phyloP scores from a whole-genome alignment of 2,797 vertebrate species.

The Lacerta viridis region DNA sequence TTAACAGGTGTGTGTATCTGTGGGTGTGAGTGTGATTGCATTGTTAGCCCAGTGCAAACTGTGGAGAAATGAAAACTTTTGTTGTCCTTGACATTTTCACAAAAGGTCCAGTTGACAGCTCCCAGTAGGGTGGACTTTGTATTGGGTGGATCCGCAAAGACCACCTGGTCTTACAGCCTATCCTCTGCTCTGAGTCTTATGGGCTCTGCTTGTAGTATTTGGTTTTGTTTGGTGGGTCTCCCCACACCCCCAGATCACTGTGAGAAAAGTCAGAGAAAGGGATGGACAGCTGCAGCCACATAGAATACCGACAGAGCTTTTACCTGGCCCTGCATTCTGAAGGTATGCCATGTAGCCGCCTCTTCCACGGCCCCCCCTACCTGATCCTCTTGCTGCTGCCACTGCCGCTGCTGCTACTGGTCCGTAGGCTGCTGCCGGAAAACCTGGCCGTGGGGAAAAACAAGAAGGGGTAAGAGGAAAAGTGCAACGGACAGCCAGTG shows the following conservation, averaged over 20 bases:
- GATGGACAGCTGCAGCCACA: conserved; percentile 92
- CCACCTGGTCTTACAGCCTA: background rate
- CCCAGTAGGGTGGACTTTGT: conserved; percentile 25
- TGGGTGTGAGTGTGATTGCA: background rate
- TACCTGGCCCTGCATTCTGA: conserved; percentile 95
- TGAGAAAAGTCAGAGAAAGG: conserved; percentile 75
- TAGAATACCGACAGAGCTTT: conserved; percentile 93
- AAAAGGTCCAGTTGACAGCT: conserved; percentile 58
- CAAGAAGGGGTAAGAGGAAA: conserved; percentile 68
- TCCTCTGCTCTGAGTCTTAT: conserved; percentile 40
- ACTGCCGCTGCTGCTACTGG: conserved; percentile 95
- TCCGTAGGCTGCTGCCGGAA: conserved; percentile 96
- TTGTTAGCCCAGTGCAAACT: conserved; percentile 23
- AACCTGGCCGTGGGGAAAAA: conserved; percentile 87
- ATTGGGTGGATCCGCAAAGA: conserved; percentile 24
- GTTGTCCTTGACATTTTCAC: background rate
- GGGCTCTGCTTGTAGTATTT: conserved; percentile 71
- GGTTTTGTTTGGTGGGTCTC: conserved; percentile 63
- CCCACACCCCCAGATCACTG: conserved; percentile 37
- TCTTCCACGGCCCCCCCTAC: conserved; percentile 94
- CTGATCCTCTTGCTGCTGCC: conserved; percentile 98
- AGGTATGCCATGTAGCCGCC: conserved; percentile 90
- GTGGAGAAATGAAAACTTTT: conserved; percentile 61
- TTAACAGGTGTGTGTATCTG: background rate
- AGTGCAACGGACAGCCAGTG: conserved; percentile 30